A percentile compares a stretch with the other conserved stretches of the same genome.
These are phyloP conservation scores for Smittia sp. DNA, from an alignment of 2,888 invertebrate species.

Conservation along the genomic window DNA sequence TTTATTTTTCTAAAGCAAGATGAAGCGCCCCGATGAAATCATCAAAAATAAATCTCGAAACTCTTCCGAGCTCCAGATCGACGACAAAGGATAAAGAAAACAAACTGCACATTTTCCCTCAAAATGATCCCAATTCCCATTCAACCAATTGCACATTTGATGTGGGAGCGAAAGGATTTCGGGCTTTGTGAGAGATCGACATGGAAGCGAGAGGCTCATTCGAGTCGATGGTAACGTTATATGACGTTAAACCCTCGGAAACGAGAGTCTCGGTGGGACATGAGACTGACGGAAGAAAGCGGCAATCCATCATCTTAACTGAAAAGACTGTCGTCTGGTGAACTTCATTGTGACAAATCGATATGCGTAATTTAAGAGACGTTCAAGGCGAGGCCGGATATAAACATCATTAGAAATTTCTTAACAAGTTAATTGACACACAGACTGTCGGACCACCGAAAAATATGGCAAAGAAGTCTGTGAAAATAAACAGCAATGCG, in stretches of 20 bases:
- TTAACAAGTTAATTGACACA: conserved; percentile 30
- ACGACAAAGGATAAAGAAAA: not conserved
- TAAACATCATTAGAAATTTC: conserved; percentile 36
- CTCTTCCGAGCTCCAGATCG: not conserved
- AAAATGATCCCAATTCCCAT: conserved; percentile 1
- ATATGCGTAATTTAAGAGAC: conserved; percentile 40
- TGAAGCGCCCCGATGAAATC: not conserved
- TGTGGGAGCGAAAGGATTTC: not conserved
- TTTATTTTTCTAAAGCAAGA: conserved; percentile 10
- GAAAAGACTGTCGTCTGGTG: conserved; percentile 19
- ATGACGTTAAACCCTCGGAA: conserved; percentile 8
- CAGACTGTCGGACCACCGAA: conserved; percentile 27
- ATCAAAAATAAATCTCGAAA: conserved; percentile 8
- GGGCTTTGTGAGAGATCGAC: not conserved
- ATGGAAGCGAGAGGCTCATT: not conserved
- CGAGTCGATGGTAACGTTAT: not conserved
- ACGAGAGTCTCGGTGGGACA: not conserved
- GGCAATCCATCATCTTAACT: not conserved
- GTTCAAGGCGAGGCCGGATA: conserved; percentile 17
- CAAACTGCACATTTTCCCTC: not conserved
- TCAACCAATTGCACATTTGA: not conserved
- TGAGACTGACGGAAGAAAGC: not conserved
- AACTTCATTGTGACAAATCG: conserved; percentile 37
- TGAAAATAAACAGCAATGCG: not conserved
- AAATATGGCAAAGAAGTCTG: not conserved